Evolutionary conservation across 2,797 vertebrate species (phyloP).

Genomic region (Staurois parvus): DNA sequence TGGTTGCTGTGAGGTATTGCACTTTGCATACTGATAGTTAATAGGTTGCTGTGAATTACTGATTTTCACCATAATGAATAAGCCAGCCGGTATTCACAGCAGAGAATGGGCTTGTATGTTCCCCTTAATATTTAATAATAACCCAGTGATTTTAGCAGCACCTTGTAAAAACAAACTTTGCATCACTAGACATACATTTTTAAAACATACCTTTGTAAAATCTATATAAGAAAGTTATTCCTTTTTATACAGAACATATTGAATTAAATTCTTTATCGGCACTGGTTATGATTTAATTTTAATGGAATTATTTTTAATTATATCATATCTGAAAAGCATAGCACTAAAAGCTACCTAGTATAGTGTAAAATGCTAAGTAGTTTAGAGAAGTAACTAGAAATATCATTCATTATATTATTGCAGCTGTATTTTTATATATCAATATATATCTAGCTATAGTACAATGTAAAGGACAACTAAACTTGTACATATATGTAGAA

Average conservation of each 20-base stretch:
- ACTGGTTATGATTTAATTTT: background rate
- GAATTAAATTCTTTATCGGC: constrained; percentile 18
- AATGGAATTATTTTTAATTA: background rate
- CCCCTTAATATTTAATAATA: background rate
- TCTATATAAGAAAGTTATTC: background rate
- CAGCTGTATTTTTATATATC: constrained; percentile 38
- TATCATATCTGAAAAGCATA: constrained; percentile 3
- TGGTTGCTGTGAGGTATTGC: no score
- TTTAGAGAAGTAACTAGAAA: constrained; percentile 26
- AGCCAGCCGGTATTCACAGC: background rate
- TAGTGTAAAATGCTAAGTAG: constrained; percentile 25
- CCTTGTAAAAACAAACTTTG: background rate
- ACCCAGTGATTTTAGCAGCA: background rate
- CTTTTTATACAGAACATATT: constrained; percentile 26
- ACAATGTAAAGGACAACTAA: constrained; percentile 2
- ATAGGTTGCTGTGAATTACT: background rate
- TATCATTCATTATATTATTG: constrained; percentile 28
- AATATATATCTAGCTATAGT: constrained; percentile 24
- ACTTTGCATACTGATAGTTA: background rate
- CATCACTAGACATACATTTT: background rate
- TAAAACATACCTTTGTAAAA: constrained; percentile 33
- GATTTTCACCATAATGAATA: background rate
- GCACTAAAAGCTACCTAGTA: constrained; percentile 26
- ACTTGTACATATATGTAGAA: constrained; percentile 20
- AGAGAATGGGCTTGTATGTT: background rate